Base-by-base conservation (phyloP, 1,140 invertebrate genomes). In the Ctenoplectra terminalis region DNA sequence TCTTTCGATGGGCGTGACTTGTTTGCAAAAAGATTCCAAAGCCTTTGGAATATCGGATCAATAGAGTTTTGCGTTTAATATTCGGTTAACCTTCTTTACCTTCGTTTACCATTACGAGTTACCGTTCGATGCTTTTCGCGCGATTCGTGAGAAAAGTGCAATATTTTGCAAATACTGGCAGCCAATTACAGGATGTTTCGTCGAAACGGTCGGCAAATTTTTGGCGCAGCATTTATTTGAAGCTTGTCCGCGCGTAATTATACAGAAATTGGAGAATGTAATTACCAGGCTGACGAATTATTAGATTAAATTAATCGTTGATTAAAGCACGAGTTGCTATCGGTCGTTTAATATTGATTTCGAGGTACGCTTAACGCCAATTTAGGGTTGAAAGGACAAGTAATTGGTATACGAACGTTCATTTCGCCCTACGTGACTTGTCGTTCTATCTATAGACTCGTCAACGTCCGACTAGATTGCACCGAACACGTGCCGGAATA, bases 241-340 rank as follows among this genome's bases (percentile, higher is more conserved):
- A 9, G 26, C 37, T 20, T 26, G 76, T 31, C 37, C 31, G 8
- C 29, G 58, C 37, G 50, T 37, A 80, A 74, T 66, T 81, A 56
- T 46, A 75, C 29, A 52, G 58, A 56, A 56, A 81, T 75, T 75
- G 63, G 34, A 29, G 79, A 40, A 75, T 63, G 79, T 74, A 74
- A 81, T 81, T 81, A 75, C 43, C 63, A 43, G 20, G 17, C 31
- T 54, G 72, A n/a, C 58, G 61, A 58, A 63, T 75, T 67, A 67
- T 81, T 74, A 75, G 79, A 81, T 81, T 81, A 60, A 75, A 81
- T 81, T 81, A 81, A 81, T 74, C 79, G 79, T 81, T 75, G 72
- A 81, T 81, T 81, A 81, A 74, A 81, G 52, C 79, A 43, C 50
- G 43, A 81, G 61, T 58, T 75, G 48, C 40, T 29, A 61, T 4